phyloP scores from a whole-genome alignment of 1,140 invertebrate genomes.

The Pogonus chalceus region DNA sequence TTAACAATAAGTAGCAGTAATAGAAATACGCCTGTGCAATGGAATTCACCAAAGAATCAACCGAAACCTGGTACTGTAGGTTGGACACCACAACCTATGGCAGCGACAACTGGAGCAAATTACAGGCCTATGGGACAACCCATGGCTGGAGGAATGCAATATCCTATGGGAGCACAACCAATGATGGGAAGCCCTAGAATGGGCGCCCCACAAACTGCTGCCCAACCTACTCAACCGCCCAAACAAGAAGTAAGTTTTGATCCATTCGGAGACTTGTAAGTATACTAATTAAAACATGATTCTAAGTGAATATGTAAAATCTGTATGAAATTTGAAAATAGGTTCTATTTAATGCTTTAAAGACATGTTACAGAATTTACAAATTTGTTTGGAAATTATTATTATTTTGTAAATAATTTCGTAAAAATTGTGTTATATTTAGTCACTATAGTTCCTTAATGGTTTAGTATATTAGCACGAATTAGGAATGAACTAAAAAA shows the following conservation, averaged over 20 bases:
- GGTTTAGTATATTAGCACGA: too few relatives aligned
- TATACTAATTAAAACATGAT: too few relatives aligned
- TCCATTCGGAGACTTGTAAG: conserved; percentile 34
- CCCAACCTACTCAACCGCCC: conserved; percentile 15
- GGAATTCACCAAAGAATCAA: conserved; percentile 82
- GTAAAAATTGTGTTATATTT: too few relatives aligned
- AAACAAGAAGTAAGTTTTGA: conserved; percentile 30
- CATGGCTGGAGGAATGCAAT: conserved; percentile 11
- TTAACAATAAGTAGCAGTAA: conserved; percentile 66
- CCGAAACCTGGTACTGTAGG: conserved; percentile 51
- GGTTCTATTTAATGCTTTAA: too few relatives aligned
- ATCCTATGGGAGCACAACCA: conserved; percentile 15
- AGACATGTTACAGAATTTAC: too few relatives aligned
- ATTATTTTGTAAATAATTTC: too few relatives aligned
- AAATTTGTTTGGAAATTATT: too few relatives aligned
- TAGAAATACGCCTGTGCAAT: conserved; percentile 49
- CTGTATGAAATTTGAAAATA: too few relatives aligned
- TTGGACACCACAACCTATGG: conserved; percentile 76
- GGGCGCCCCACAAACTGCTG: conserved; percentile 12
- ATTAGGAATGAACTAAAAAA: too few relatives aligned
- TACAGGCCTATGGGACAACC: conserved; percentile 65
- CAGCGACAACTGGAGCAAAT: conserved; percentile 66
- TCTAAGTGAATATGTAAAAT: too few relatives aligned
- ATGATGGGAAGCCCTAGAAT: conserved; percentile 26
- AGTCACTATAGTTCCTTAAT: too few relatives aligned